phyloP scores from a whole-genome alignment of 2,113 vertebrate genomes.

The Pycnonotus jocosus region DNA sequence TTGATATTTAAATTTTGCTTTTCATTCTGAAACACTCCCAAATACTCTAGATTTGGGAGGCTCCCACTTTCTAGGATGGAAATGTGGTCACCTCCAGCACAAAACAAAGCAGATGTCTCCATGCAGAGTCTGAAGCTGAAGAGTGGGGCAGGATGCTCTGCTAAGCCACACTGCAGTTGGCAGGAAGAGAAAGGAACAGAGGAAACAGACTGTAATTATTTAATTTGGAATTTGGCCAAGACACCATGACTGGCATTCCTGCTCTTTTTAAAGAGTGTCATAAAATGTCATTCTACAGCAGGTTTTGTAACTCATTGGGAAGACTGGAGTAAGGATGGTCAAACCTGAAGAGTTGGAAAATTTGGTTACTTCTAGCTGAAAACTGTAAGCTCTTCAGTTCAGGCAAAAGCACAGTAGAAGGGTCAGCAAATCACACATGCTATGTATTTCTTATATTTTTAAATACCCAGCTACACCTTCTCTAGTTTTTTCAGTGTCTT shows the following conservation, averaged over 20 bases:
- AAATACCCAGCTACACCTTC: neutral
- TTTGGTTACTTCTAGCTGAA: neutral
- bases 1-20: neutral
- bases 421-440: neutral
- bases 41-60: neutral
- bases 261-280: neutral
- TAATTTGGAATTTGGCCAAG: neutral
- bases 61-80: neutral
- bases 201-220: slow-evolving; percentile 16
- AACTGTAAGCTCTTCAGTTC: neutral
- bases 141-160: neutral
- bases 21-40: neutral
- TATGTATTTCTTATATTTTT: neutral
- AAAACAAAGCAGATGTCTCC: neutral
- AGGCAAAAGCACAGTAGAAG: neutral
- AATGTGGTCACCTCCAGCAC: neutral
- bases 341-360: neutral
- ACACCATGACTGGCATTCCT: neutral
- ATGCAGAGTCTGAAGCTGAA: neutral
- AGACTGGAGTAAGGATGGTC: neutral
- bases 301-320: neutral
- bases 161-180: neutral
- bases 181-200: neutral
- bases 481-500: neutral
- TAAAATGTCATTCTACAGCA: neutral